Conservation (phyloP, 37 sponge, comb jelly and placozoan genomes). For the Chondrilla cf. caribensis region DNA sequence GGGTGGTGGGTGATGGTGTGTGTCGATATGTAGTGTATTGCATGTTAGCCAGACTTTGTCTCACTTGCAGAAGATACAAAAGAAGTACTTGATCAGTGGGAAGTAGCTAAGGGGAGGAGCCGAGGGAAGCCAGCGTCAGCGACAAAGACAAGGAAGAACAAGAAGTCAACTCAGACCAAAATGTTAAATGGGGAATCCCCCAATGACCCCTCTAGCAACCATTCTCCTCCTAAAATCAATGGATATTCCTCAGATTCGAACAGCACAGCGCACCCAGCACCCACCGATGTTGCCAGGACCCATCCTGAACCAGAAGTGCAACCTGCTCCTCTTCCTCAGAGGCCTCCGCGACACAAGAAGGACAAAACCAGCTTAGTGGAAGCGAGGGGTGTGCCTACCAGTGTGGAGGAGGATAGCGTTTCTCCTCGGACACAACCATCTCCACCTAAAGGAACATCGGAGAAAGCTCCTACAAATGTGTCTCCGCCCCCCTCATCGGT, state of each 20-base stretch:
- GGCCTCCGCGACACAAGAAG: background rate
- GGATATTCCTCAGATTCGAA: background rate
- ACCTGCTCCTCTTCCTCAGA: background rate
- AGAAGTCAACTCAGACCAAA: background rate
- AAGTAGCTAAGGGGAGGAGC: slow-evolving; percentile 6
- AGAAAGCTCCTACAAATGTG: background rate
- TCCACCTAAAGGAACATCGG: background rate
- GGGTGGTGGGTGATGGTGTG: no score
- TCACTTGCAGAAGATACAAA: background rate
- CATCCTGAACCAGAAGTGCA: background rate
- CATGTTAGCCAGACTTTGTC: no score
- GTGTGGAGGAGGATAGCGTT: background rate
- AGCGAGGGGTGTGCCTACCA: background rate
- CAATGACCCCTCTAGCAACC: background rate
- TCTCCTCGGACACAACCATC: background rate
- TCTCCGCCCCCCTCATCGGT: no score
- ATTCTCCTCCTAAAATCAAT: background rate
- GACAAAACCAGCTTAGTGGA: background rate
- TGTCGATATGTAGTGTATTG: no score
- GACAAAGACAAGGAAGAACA: background rate
- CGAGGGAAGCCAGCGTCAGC: background rate
- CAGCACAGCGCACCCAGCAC: background rate
- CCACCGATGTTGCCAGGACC: background rate
- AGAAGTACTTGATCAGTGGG: slow-evolving; percentile 18
- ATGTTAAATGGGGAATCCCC: background rate